Evolutionary conservation across 1,140 invertebrate genomes (phyloP), one percentile per base, ranked within the genome.

Genomic region (Aethina tumida): DNA sequence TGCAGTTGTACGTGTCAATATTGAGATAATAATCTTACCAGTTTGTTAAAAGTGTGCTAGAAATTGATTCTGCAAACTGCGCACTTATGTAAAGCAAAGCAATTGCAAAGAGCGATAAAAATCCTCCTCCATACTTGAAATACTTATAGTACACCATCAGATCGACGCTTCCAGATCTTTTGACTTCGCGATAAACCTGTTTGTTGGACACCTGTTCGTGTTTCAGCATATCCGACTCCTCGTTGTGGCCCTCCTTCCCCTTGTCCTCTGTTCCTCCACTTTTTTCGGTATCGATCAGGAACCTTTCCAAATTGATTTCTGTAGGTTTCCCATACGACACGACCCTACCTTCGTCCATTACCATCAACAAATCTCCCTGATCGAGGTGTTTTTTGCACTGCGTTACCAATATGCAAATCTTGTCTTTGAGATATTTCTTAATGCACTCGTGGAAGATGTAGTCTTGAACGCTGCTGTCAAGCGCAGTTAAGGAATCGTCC

Each of bases 301-400:
- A 36, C 15, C 77, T 69, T 20, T 63, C 61, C 2, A 48, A 5
- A 15, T 39, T 21, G 12, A 9, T 19, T 9, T 24, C 33, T 12
- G n/a, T 25, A 20, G 36, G 4, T 43, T 32, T n/a, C 41, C 37
- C 15, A 39, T 29, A 8, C 29, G 10, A 25, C 40, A 16, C 7
- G 21, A 41, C 21, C 27, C 26, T 5, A 44, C 35, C 27, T 30
- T 44, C n/a, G 26, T 49, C 22, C 53, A 78, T 58, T 26, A 68
- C 74, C 44, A 74, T 72, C 61, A 73, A 72, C 60, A 73, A 69
- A 50, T 89, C 79, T 2, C 84, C 84, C 30, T 77, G 70, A 52
- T 79, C 76, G 2, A 94, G 66, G 50, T 84, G 89, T 55, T 90
- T 84, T 37, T 91, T 62, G 58, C 92, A 86, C 84, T 15, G 87